Percentiles rank a stretch among this genome's conserved stretches.
These are phyloP conservation scores for Myotis yumanensis DNA, from an alignment of 2,113 vertebrate genomes.

Conservation along the genomic window DNA sequence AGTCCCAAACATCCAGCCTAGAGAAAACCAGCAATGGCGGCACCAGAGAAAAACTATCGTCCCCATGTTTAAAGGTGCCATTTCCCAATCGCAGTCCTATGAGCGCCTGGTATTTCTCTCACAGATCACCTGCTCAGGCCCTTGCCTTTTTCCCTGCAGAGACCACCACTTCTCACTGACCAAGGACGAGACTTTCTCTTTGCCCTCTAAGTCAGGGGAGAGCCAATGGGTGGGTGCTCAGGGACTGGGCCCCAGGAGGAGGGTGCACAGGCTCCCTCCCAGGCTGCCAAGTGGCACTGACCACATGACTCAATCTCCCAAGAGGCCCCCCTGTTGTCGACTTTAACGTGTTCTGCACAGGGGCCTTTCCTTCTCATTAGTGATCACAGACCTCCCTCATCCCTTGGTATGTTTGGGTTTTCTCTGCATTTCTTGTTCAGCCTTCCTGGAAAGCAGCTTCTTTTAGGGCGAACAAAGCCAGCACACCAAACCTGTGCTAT, in stretches of 20 bases:
- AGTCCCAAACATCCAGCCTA: neutral
- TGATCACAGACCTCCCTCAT: neutral
- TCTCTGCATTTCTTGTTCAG: neutral
- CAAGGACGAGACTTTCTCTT: neutral
- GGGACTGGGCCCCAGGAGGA: neutral
- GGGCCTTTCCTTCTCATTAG: neutral
- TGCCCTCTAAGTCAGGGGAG: neutral
- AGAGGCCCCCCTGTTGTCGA: neutral
- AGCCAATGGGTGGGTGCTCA: neutral
- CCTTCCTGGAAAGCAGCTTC: neutral
- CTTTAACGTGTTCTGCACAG: neutral
- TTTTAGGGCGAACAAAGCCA: neutral
- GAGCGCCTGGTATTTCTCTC: neutral
- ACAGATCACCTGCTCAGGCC: neutral
- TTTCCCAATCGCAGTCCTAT: neutral
- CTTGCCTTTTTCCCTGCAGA: neutral
- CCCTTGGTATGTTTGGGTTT: neutral
- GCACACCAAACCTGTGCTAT: neutral
- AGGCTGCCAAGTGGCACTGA: neutral
- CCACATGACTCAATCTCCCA: neutral
- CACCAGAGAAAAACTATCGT: neutral
- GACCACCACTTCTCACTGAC: neutral
- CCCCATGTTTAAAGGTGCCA: fast-evolving
- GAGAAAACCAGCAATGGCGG: neutral
- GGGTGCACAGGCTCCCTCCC: neutral